Evolutionary conservation across 1,140 invertebrate genomes (phyloP).

Genomic region (Drosophila parabipectinata): DNA sequence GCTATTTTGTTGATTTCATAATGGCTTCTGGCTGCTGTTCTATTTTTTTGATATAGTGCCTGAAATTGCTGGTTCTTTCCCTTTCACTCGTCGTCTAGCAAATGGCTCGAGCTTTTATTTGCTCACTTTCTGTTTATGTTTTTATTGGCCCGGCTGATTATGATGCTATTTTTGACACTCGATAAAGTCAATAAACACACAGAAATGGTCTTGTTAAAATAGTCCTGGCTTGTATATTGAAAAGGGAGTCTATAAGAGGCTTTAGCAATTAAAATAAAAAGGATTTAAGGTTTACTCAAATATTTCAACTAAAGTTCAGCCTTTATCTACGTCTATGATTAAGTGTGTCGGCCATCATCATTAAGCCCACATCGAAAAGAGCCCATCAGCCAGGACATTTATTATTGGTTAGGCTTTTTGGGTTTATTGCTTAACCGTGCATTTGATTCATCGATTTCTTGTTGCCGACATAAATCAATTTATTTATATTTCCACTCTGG

Average conservation of each 20-base stretch:
- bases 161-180: constrained; percentile 71
- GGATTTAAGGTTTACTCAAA: neutral
- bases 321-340: constrained; percentile 6
- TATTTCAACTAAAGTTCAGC: no score
- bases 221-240: neutral
- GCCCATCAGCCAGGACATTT: constrained; percentile 20
- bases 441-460: constrained; percentile 43
- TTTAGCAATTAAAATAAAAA: neutral
- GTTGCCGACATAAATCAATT: constrained; percentile 41
- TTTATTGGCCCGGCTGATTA: constrained; percentile 54
- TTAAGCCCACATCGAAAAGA: neutral
- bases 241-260: neutral
- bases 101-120: constrained; percentile 15
- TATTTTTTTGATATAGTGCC: constrained; percentile 61
- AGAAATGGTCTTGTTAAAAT: constrained; percentile 16
- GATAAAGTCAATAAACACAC: constrained; percentile 67
- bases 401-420: constrained; percentile 22
- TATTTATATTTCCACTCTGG: constrained; percentile 40
- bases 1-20: constrained; percentile 59
- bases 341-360: constrained; percentile 18
- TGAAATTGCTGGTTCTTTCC: constrained; percentile 39
- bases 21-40: constrained; percentile 46
- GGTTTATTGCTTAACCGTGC: constrained; percentile 44
- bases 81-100: constrained; percentile 5
- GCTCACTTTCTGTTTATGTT: constrained; percentile 24